Percentiles rank a stretch among this genome's conserved stretches.
These are phyloP conservation scores for Melanaphis sacchari DNA, from an alignment of 1,140 invertebrate genomes.

Conservation along the genomic window DNA sequence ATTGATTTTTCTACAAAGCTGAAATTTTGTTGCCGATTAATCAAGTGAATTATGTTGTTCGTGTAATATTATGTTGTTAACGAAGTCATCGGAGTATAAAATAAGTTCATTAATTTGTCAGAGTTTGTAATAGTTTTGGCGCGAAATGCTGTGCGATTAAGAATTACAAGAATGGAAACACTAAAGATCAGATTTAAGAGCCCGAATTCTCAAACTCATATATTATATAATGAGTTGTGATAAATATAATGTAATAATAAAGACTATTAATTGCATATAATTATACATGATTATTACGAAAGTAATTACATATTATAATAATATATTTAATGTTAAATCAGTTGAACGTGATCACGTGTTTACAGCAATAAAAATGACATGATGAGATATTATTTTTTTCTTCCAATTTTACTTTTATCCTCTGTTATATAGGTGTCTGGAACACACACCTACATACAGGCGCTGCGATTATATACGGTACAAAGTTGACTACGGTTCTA, in stretches of 20 bases:
- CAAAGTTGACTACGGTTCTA: slow-evolving; percentile 1
- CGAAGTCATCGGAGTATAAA: background rate
- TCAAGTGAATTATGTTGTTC: background rate
- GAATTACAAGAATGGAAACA: background rate
- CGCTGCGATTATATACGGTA: background rate
- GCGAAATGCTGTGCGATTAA: background rate
- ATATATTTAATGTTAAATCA: background rate
- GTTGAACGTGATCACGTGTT: background rate
- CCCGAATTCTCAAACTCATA: background rate
- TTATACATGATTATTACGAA: background rate
- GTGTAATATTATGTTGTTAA: background rate
- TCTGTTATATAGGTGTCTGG: background rate
- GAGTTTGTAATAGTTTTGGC: background rate
- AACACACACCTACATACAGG: background rate
- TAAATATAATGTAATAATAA: background rate
- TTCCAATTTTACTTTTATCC: background rate
- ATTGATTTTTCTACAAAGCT: background rate
- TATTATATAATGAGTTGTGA: background rate
- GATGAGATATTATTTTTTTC: background rate
- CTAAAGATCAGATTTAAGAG: background rate
- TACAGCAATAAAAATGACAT: background rate
- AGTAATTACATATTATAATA: background rate
- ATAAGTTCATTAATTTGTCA: slow-evolving; percentile 2
- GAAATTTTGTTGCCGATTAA: background rate
- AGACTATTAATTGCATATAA: background rate